Base-by-base conservation (phyloP, 1,140 invertebrate species). In the Drosophila ficusphila region DNA sequence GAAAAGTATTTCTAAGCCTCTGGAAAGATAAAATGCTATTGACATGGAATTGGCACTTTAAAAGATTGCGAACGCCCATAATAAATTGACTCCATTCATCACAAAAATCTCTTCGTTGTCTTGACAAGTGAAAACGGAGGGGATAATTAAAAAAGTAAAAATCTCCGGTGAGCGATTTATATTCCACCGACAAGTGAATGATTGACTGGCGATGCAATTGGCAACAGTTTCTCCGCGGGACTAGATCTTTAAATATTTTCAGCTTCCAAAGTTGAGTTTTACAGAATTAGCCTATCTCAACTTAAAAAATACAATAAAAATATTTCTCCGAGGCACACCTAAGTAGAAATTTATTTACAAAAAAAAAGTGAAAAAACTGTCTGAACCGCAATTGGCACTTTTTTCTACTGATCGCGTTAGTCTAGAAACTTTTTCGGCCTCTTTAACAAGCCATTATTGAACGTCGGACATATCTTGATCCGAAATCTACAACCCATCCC, bases 391-490 rank as follows among this genome's bases (percentile, higher is more conserved):
- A 67, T 67, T 52, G 60, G 36, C 64, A 41, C 9, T 67, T 42
- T 27, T 67, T 67, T 51, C 42, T 31, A 25, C 42, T 42, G 19
- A 65, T 64, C 42, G 58, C 18, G 42, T 39, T 65, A 64, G 31
- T 62, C 61, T 65, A 14, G 19, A 65, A 48, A 23, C 49, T 31
- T 12, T 61, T 42, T 36, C 36, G 19, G 34, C n/a, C n/a, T 6
- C 41, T 19, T 48, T 46, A 18, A 48, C 19, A 25, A 16, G 11
- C 8, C 19, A 49, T 67, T 51, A 65, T 19, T 41, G 36, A 51
- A 11, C 8, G 21, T 9, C 21, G 23, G 29, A 21, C 27, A 33
- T 58, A 51, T 57, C 27, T 49, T 9, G 8, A 8, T 19, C 3
- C 5, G 2, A 27, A 16, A 12, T 31, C 58, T 33, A 12, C 14